Conservation (phyloP, 1,140 invertebrate genomes). For the Aphelinus atriplicis region DNA sequence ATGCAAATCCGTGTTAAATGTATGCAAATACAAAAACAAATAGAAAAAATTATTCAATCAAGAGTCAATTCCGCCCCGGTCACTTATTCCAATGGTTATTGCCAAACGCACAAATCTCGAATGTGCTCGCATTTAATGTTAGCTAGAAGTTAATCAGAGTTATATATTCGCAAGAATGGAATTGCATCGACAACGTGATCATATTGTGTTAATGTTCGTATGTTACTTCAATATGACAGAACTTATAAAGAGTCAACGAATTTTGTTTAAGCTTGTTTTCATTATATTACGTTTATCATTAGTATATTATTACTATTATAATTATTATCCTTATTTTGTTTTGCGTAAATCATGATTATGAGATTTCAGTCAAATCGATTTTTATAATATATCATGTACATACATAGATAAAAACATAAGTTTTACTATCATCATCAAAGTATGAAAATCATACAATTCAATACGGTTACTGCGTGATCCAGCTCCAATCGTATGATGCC, state of each 20-base stretch:
- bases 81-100: conserved; percentile 18
- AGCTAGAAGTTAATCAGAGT: background rate
- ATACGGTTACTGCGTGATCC: conserved; percentile 23
- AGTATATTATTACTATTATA: conserved; percentile 14
- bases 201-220: background rate
- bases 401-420: conserved; percentile 11
- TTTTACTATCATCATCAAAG: conserved; percentile 22
- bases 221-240: background rate
- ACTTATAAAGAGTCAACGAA: background rate
- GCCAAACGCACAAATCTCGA: conserved; percentile 22
- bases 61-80: conserved; percentile 16
- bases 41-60: conserved; percentile 6
- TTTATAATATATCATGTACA: conserved; percentile 25
- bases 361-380: conserved; percentile 32
- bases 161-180: conserved; percentile 10
- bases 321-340: conserved; percentile 17
- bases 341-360: conserved; percentile 16
- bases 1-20: background rate
- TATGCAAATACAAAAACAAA: conserved; percentile 2
- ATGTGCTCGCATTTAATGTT: conserved; percentile 33
- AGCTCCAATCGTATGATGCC: conserved; percentile 35
- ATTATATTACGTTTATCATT: conserved; percentile 19
- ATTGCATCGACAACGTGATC: background rate
- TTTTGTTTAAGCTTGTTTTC: conserved; percentile 7
- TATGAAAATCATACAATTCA: conserved; percentile 11